These are phyloP conservation scores for Xerus rutilus DNA, from an alignment of 2,797 vertebrate species.

Conservation along the genomic window DNA sequence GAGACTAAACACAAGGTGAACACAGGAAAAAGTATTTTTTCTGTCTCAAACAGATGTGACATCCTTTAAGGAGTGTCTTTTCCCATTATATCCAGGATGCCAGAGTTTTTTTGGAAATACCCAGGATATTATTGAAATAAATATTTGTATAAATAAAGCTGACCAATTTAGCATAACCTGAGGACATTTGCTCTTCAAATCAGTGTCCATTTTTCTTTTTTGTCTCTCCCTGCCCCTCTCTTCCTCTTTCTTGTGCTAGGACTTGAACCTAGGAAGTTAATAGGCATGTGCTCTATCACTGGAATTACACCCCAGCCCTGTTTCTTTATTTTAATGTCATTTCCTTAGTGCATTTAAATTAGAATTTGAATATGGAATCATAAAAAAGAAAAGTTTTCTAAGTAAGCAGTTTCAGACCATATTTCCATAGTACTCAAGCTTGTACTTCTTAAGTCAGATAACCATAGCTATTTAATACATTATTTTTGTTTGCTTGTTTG, in stretches of 20 bases:
- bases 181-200: background rate
- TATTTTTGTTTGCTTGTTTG: constrained; percentile 48
- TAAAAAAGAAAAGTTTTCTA: background rate
- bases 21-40: background rate
- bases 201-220: background rate
- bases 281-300: background rate
- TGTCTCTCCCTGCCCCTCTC: background rate
- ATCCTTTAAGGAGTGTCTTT: background rate
- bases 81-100: background rate
- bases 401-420: background rate
- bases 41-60: background rate
- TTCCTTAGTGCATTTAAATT: constrained; percentile 21
- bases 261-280: background rate
- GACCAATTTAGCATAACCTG: background rate
- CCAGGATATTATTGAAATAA: background rate
- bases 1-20: background rate
- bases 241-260: background rate
- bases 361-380: background rate
- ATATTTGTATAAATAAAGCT: background rate
- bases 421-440: background rate
- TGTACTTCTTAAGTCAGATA: constrained; percentile 52
- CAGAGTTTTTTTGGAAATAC: background rate
- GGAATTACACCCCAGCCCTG: background rate
- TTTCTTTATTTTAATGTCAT: constrained; percentile 33
- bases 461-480: constrained; percentile 74